phyloP scores from a whole-genome alignment of 2,888 invertebrate genomes.

The Oscheius onirici region DNA sequence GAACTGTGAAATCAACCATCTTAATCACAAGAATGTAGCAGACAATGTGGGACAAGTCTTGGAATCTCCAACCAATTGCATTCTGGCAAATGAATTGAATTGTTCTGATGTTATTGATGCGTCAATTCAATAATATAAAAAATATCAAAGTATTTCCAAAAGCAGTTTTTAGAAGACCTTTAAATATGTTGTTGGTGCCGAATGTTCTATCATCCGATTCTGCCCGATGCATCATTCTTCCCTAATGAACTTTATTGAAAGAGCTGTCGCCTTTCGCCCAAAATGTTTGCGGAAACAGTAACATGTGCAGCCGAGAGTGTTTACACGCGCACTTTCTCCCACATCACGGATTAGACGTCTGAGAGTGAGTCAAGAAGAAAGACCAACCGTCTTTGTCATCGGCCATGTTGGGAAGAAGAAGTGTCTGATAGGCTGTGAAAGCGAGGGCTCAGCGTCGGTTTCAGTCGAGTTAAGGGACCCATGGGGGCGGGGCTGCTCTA shows the following conservation, averaged over 20 bases:
- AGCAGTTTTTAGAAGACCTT: too few relatives aligned
- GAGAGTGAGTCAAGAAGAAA: neutral
- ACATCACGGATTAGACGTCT: neutral
- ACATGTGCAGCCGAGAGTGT: slow-evolving; percentile 1
- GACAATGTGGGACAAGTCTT: too few relatives aligned
- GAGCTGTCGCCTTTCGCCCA: neutral
- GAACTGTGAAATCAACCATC: too few relatives aligned
- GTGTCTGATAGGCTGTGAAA: slow-evolving; percentile 29
- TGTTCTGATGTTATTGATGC: too few relatives aligned
- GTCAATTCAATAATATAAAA: neutral
- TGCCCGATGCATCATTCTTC: too few relatives aligned
- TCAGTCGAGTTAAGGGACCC: slow-evolving; percentile 26
- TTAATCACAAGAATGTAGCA: too few relatives aligned
- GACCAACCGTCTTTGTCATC: slow-evolving; percentile 24
- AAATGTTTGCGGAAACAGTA: slow-evolving; percentile 18
- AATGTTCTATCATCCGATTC: too few relatives aligned
- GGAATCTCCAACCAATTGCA: too few relatives aligned
- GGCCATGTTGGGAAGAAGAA: neutral
- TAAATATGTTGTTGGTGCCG: too few relatives aligned
- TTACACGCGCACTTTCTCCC: slow-evolving; percentile 19
- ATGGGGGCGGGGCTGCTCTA: slow-evolving; percentile 14
- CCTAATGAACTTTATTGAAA: too few relatives aligned
- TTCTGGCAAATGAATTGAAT: too few relatives aligned
- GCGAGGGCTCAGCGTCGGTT: slow-evolving; percentile 28
- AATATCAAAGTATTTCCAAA: too few relatives aligned